phyloP scores from a whole-genome alignment of 2,888 invertebrate species.

The Bellardia bayeri region DNA sequence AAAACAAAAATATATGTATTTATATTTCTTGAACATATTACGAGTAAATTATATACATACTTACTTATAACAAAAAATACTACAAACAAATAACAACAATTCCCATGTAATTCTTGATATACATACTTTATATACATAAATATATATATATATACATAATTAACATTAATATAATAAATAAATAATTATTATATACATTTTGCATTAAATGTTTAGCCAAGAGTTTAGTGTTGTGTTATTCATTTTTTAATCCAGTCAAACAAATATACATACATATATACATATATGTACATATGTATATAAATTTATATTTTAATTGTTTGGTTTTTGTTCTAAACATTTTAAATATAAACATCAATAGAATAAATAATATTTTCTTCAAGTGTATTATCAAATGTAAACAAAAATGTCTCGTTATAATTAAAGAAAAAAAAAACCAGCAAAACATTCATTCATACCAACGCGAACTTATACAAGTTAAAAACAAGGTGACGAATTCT shows the following conservation, averaged over 20 bases:
- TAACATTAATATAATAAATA: not conserved
- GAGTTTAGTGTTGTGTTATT: constrained; percentile 76
- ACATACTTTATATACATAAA: constrained; percentile 7
- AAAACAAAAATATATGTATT: constrained; percentile 10
- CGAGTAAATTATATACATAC: constrained; percentile 7
- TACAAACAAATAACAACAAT: constrained; percentile 8
- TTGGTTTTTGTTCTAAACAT: constrained; percentile 16
- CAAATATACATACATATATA: not conserved
- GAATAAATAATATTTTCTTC: constrained; percentile 31
- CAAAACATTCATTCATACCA: constrained; percentile 15
- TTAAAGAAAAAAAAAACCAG: constrained; percentile 8
- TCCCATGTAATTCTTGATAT: constrained; percentile 39
- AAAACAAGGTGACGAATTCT: too few relatives aligned
- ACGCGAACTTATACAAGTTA: too few relatives aligned
- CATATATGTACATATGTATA: too few relatives aligned
- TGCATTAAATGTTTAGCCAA: constrained; percentile 75
- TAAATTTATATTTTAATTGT: not conserved
- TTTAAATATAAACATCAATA: not conserved
- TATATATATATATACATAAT: constrained; percentile 10
- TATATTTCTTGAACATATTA: constrained; percentile 45
- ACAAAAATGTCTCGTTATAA: constrained; percentile 58
- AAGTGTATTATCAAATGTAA: constrained; percentile 72
- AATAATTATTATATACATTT: constrained; percentile 41
- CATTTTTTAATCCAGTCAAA: constrained; percentile 48
- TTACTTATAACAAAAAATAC: not conserved